Conservation (phyloP, 2,113 vertebrate species). For the Lepus timidus region DNA sequence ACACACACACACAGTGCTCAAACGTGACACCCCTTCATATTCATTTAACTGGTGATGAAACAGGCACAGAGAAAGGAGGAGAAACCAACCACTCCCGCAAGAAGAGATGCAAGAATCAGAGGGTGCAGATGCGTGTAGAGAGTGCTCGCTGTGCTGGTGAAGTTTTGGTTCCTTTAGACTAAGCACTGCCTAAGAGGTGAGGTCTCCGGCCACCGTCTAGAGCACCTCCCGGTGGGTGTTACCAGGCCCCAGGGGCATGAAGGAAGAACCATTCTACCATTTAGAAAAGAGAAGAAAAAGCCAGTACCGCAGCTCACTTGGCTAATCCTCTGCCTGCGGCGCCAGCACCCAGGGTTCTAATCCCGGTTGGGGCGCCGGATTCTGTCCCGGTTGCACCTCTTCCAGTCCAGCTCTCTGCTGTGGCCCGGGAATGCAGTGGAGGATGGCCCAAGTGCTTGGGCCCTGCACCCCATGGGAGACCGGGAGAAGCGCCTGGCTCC, state of each 20-base stretch:
- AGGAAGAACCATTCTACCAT: conserved; percentile 19
- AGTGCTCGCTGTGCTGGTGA: background rate
- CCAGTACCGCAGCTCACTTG: too few species aligned
- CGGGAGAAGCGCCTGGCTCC: too few species aligned
- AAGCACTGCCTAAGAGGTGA: conserved; percentile 55
- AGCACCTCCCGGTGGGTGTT: background rate
- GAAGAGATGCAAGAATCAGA: background rate
- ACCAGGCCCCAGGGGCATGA: background rate
- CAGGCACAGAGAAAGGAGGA: background rate
- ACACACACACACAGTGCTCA: background rate
- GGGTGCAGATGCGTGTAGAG: background rate
- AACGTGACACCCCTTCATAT: background rate
- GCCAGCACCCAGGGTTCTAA: too few species aligned
- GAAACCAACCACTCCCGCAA: background rate
- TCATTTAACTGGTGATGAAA: conserved; percentile 40
- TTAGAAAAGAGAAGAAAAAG: conserved; percentile 3
- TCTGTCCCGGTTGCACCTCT: too few species aligned
- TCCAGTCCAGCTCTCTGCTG: too few species aligned
- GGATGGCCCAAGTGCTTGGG: too few species aligned
- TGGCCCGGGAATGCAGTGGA: too few species aligned
- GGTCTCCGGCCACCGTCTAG: conserved; percentile 60
- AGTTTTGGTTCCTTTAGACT: background rate
- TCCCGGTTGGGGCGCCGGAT: too few species aligned
- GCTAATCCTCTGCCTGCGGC: too few species aligned
- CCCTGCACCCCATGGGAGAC: too few species aligned